Percentiles rank a stretch among this genome's conserved stretches.
Evolutionary conservation across 2,113 vertebrate genomes (phyloP).

Genomic region (Heloderma charlesbogerti): DNA sequence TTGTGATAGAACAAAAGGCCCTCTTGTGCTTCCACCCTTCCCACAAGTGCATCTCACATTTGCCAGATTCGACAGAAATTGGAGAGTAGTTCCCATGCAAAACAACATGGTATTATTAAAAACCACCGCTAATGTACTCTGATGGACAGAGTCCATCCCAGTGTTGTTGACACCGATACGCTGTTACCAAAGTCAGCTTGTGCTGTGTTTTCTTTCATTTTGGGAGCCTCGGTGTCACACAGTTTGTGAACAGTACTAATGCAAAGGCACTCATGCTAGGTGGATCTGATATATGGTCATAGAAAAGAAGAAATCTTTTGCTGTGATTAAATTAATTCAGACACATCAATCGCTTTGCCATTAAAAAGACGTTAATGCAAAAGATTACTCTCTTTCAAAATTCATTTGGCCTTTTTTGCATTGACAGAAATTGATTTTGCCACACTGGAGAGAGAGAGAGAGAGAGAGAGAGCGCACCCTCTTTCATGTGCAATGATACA

Average conservation of each 20-base stretch:
- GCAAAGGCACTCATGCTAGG: neutral
- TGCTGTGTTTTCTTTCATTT: neutral
- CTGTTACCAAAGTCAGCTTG: neutral
- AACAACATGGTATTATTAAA: neutral
- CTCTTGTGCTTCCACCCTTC: neutral
- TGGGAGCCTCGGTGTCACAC: neutral
- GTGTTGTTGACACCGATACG: neutral
- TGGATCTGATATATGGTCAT: neutral
- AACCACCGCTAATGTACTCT: neutral
- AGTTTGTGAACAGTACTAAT: neutral
- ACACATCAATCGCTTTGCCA: constrained; percentile 22
- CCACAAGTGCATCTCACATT: neutral
- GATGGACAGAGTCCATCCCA: neutral
- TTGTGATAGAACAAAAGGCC: neutral
- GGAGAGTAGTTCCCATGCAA: neutral
- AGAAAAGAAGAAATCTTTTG: neutral
- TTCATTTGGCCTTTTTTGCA: constrained; percentile 17
- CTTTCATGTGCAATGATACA: constrained; percentile 8
- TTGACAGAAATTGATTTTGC: constrained; percentile 35
- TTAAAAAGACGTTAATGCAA: constrained; percentile 5
- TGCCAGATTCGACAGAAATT: neutral
- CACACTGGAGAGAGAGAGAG: neutral
- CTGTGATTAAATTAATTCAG: constrained; percentile 35
- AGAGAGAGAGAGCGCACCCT: neutral
- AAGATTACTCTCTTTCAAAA: constrained; percentile 13